These are phyloP conservation scores for Cephalopachus bancanus DNA, from an alignment of 2,797 vertebrate genomes.

Conservation along the genomic window DNA sequence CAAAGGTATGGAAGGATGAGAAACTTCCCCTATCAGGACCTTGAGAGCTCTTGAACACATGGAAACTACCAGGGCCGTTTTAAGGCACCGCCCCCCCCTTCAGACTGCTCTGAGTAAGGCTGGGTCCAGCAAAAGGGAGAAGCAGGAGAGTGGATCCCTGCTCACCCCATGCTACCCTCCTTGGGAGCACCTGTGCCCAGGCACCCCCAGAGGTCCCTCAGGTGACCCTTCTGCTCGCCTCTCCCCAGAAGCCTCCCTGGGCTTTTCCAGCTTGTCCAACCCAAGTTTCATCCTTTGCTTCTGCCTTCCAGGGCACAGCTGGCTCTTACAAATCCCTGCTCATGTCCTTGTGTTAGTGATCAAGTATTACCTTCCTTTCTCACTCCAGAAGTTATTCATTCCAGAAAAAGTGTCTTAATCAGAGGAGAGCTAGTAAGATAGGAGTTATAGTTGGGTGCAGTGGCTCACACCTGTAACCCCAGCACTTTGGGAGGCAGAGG, in stretches of 20 bases:
- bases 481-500: too few relatives aligned
- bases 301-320: background rate
- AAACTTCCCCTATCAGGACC: too few relatives aligned
- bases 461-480: too few relatives aligned
- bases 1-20: background rate
- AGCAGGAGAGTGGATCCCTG: background rate
- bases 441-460: too few relatives aligned
- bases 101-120: background rate
- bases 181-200: background rate
- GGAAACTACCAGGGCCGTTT: background rate
- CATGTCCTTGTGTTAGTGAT: background rate
- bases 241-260: background rate
- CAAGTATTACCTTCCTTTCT: background rate
- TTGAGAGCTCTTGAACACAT: background rate
- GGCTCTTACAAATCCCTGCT: background rate
- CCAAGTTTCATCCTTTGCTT: background rate
- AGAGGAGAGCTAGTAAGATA: background rate
- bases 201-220: accelerated
- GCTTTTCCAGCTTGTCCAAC: background rate
- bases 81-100: background rate
- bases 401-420: background rate
- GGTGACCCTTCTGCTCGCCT: too few relatives aligned
- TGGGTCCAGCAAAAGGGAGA: background rate
- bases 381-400: background rate
- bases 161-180: background rate